Evolutionary conservation across 2,113 vertebrate genomes (phyloP).

Genomic region (Brevimyrus niger): DNA sequence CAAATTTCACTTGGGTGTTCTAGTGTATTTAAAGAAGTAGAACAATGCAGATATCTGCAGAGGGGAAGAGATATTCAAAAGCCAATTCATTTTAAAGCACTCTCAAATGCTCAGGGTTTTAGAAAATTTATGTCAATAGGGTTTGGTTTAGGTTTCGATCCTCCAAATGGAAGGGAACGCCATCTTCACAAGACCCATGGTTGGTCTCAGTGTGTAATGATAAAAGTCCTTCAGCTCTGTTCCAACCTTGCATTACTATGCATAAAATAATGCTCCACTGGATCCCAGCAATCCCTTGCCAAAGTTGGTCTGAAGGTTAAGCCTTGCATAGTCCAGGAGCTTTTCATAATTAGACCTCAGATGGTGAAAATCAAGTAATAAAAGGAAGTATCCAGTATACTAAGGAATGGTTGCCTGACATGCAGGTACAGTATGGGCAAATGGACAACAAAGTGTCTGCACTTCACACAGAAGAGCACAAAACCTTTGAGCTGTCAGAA

Average conservation of each 20-base stretch:
- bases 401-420: background rate
- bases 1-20: constrained; percentile 22
- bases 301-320: constrained; percentile 15
- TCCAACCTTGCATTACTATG: background rate
- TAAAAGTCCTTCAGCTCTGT: background rate
- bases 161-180: background rate
- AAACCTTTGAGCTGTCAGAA: background rate
- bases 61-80: background rate
- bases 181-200: background rate
- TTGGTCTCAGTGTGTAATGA: background rate
- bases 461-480: background rate
- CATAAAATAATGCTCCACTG: background rate
- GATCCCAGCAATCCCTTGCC: constrained; percentile 21
- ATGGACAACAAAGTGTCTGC: background rate
- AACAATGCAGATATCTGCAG: constrained; percentile 19
- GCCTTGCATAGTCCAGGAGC: background rate
- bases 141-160: background rate
- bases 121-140: background rate
- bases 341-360: background rate
- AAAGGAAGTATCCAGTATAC: background rate
- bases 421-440: background rate
- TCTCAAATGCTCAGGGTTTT: background rate
- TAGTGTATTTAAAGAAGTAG: constrained; percentile 26
- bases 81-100: background rate
- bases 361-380: background rate